Base-by-base conservation (phyloP, 1,140 invertebrate species). In the Lanistes nyassanus region DNA sequence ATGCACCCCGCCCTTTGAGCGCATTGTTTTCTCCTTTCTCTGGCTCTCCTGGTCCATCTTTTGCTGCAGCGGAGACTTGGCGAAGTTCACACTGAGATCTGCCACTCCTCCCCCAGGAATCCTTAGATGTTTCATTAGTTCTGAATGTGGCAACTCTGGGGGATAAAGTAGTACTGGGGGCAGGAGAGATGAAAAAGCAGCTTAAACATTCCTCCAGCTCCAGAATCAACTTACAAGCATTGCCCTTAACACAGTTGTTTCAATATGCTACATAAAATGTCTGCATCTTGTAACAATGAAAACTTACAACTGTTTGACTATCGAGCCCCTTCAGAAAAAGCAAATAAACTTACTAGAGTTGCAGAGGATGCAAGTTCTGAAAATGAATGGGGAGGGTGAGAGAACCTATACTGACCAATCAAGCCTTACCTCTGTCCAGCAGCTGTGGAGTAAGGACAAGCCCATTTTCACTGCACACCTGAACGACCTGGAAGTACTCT, bases 161-260 rank as follows among this genome's bases (percentile, higher is more conserved):
- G 87, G 87, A 67, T 87, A 84, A 6, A 88, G 77, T 11, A 88
- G 72, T 16, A 85, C 86, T 87, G 79, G 34, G 78, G 81, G n/a
- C n/a, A n/a, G n/a, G n/a, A n/a, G n/a, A n/a, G n/a, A n/a, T n/a
- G n/a, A n/a, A n/a, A n/a, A n/a, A n/a, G n/a, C n/a, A n/a, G n/a
- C n/a, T n/a, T n/a, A n/a, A n/a, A n/a, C n/a, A n/a, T n/a, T n/a
- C n/a, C n/a, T n/a, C n/a, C n/a, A n/a, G n/a, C n/a, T n/a, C n/a
- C n/a, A n/a, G n/a, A n/a, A n/a, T n/a, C n/a, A n/a, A n/a, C n/a
- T n/a, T n/a, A n/a, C n/a, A n/a, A n/a, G n/a, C n/a, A n/a, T n/a
- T n/a, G n/a, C n/a, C n/a, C n/a, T n/a, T n/a, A n/a, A n/a, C n/a
- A n/a, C n/a, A n/a, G n/a, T n/a, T n/a, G n/a, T n/a, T n/a, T n/a